Conservation (phyloP, 92 coral and sea anemone species). For the Pocillopora grandis region DNA sequence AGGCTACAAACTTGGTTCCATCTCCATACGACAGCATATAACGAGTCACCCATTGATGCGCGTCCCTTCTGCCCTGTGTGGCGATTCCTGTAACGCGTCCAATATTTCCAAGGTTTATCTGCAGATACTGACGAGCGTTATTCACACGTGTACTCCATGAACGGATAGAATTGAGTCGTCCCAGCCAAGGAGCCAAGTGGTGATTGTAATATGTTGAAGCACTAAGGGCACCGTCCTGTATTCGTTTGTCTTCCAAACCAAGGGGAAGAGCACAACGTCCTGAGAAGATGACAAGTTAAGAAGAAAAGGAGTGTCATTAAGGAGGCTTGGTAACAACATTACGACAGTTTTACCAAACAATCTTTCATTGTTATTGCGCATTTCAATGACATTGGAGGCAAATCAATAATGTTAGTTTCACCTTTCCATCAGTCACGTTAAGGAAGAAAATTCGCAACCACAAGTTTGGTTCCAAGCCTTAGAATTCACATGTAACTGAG, state of each 20-base stretch:
- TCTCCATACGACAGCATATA: slow-evolving; percentile 72
- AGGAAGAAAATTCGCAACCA: no score
- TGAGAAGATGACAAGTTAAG: background rate
- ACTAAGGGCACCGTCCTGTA: slow-evolving; percentile 73
- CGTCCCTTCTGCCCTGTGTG: slow-evolving; percentile 88
- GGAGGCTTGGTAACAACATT: no score
- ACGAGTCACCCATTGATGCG: slow-evolving; percentile 84
- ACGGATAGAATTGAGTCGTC: slow-evolving; percentile 68
- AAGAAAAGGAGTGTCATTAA: background rate
- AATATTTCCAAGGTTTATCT: slow-evolving; percentile 60
- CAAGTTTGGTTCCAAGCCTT: no score
- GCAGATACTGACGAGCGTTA: slow-evolving; percentile 79
- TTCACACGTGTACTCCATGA: slow-evolving; percentile 78
- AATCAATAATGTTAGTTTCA: no score
- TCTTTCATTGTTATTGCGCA: no score
- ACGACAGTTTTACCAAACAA: no score
- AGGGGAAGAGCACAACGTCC: slow-evolving; percentile 71
- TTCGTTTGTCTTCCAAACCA: slow-evolving; percentile 80
- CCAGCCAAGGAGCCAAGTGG: slow-evolving; percentile 67
- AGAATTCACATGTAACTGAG: no score
- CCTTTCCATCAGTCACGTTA: no score
- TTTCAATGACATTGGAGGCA: no score
- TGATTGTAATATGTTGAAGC: slow-evolving; percentile 76
- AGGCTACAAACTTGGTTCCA: slow-evolving; percentile 59
- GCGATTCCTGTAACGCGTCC: slow-evolving; percentile 76